Evolutionary conservation across 2,113 vertebrate species (phyloP).

Genomic region (Syrmaticus mikado): DNA sequence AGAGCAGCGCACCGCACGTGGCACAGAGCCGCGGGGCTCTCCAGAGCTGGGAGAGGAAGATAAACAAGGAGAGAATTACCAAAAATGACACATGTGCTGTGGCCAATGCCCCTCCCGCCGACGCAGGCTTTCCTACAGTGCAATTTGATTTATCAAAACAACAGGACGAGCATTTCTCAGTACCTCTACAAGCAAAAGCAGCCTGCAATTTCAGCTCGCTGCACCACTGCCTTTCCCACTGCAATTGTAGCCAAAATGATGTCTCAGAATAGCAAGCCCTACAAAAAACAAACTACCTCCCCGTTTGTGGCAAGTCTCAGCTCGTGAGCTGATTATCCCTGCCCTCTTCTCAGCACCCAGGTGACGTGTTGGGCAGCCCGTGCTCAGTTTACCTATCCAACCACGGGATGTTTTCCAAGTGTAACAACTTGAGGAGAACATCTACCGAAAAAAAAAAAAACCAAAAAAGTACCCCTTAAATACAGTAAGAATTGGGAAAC

Average conservation of each 20-base stretch:
- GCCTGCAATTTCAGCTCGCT: not conserved
- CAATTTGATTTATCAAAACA: not conserved
- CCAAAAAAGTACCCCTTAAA: not conserved
- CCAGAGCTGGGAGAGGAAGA: not conserved
- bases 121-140: not conserved
- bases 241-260: not conserved
- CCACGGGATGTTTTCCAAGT: not conserved
- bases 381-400: not conserved
- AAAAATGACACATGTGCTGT: not conserved
- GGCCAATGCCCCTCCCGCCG: fast-evolving
- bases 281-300: not conserved
- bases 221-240: not conserved
- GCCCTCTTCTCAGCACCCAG: not conserved
- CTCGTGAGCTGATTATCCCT: not conserved
- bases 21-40: not conserved
- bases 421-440: not conserved
- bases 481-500: not conserved
- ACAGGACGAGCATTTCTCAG: not conserved
- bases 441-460: not conserved
- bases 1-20: not conserved
- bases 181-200: not conserved
- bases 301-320: no score
- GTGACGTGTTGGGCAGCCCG: fast-evolving
- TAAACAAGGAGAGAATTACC: not conserved
- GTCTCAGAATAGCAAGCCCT: not conserved